Base-by-base conservation (phyloP, 1,140 invertebrate genomes). In the Saccostrea echinata region DNA sequence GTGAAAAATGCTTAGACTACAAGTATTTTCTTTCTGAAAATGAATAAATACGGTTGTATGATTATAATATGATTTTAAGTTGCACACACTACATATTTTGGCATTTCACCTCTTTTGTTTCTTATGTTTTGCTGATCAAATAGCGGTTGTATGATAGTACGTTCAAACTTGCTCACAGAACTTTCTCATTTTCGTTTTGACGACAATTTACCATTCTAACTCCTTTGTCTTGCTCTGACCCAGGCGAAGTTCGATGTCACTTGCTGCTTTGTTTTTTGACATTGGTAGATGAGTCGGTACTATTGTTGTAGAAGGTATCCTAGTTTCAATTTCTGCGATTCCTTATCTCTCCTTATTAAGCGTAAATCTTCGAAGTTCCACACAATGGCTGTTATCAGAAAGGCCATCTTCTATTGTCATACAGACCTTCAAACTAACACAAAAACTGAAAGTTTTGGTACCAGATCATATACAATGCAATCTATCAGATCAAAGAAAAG, bases 261-360 rank as follows among this genome's bases (percentile, higher is more conserved):
- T 33, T 9, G 68, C 4, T 4, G 13, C 68, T 30, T 76, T 76
- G 68, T 76, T 33, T 76, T 30, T 16, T 30, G 24, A 76, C 24
- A 0, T 16, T 27, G 30, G 68, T 33, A 11, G 55, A 61, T 61
- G 55, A 61, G 55, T 61, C 55, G 16, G 6, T 30, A 30, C 4
- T 30, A 76, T 76, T 76, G 30, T 33, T 33, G 24, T 30, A 76
- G 18, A 61, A 27, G 16, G 24, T 16, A 24, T 27, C 27, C 27
- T 76, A 76, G 68, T 76, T 30, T 76, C 68, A 76, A 30, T 76
- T 76, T 76, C 68, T 76, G 8, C 30, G 68, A 76, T 30, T 76
- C 68, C 68, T 76, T 76, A 76, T 76, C 68, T 61, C 30, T 76
- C 12, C 12, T 27, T 16, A 33, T 76, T 76, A 76, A 13, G 68